Evolutionary conservation across 2,888 invertebrate species (phyloP), one percentile per base, ranked within the genome.

Genomic region (Oscheius sp.): DNA sequence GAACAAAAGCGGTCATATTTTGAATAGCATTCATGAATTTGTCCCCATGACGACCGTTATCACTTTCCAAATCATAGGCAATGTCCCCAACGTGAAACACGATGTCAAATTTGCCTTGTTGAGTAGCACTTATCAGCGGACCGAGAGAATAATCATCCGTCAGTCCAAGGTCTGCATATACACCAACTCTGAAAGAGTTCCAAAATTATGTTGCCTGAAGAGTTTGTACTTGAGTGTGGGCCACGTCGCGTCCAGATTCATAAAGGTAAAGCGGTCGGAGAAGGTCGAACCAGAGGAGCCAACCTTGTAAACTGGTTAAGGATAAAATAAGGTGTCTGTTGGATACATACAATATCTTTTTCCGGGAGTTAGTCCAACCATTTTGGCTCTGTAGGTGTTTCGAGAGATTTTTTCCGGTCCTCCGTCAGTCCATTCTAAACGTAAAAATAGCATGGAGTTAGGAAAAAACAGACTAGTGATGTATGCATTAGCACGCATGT

Each of bases 111-210:
- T 84, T 79, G 10, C 93, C 93, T 58, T 92, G 91, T 87, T 95
- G 93, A 0, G 94, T 92, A 88, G 96, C 96, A 84, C 93, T 92
- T 90, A 95, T 95, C 4, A 97, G 90, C 76, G 94, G 92, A 0
- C 93, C 92, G 71, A 97, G 91, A 0, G 96, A 95, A 35, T 94
- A 93, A 1, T 96, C 95, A 90, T 96, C 96, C 83, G 93, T 93
- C 89, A 94, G 94, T 47, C 97, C 97, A 94, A 98, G 93, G 90
- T 97, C 97, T 0, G 97, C 97, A 89, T 93, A 96, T 84, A 97
- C 92, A 37, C 94, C 96, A 57, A 76, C 81, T 33, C 79, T 68
- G 13, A 21, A 42, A 42, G 7, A 42, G 42, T 42, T 3, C 3
- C 3, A 42, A 42, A 21, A 0, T 21, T 21, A 21, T 21, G 21